Evolutionary conservation across 37 sponge, comb jelly and placozoan species (phyloP), one percentile per base, ranked within the genome.

Genomic region (Hormiphora californensis): DNA sequence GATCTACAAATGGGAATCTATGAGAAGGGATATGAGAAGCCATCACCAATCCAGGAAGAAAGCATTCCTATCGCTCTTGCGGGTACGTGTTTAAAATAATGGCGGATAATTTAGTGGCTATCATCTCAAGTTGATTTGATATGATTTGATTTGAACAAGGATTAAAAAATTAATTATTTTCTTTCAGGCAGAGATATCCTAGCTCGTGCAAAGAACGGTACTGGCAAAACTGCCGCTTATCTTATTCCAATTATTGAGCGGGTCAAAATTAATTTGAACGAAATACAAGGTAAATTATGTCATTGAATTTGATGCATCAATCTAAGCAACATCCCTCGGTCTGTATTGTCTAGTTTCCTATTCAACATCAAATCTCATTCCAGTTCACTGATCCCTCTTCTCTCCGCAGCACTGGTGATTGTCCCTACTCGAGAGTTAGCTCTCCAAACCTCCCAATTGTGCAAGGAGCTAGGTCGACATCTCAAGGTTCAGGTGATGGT

Each of bases 41-140:
- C 98, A 1, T 97, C 98, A n/a, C 98, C 98, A 0, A 91, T 97
- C 9, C 98, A 97, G 63, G 98, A 97, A 89, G 98, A 97, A 88
- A 94, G 95, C 67, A 97, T 97, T 40, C 98, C 98, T 37, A 57
- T 86, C 19, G 86, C 89, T 44, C 41, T 67, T 32, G 88, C 54
- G 63, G 61, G 63, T 36, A n/a, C 32, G 8, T 73, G 2, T 33
- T 36, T 12, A n/a, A n/a, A n/a, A n/a, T n/a, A n/a, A n/a, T n/a
- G n/a, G n/a, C n/a, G n/a, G n/a, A n/a, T n/a, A n/a, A n/a, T n/a
- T n/a, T n/a, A n/a, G n/a, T n/a, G n/a, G n/a, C n/a, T n/a, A n/a
- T n/a, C n/a, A n/a, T n/a, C n/a, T n/a, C n/a, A n/a, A n/a, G n/a
- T n/a, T n/a, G n/a, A n/a, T 65, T 9, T 22, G 25, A 23, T 21